Percentiles rank a stretch among this genome's conserved stretches.
Evolutionary conservation across 2,888 invertebrate species (phyloP).

Genomic region (Sphaeridia pumilis): DNA sequence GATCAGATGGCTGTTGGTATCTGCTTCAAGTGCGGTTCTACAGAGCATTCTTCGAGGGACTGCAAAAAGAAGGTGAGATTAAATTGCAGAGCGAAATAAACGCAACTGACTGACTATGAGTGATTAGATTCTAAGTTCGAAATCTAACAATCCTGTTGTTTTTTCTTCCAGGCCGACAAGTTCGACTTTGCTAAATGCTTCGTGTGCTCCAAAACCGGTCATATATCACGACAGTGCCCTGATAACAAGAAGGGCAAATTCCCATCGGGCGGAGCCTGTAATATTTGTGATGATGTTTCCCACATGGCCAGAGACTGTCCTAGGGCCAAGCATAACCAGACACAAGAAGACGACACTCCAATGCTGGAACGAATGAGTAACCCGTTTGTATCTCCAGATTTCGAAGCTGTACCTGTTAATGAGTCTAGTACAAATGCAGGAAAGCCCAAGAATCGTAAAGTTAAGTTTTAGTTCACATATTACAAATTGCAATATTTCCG

Average conservation of each 20-base stretch:
- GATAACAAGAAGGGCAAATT: slow-evolving; percentile 77
- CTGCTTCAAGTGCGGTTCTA: slow-evolving; percentile 82
- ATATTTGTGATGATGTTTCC: slow-evolving; percentile 70
- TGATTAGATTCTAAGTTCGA: slow-evolving; percentile 2
- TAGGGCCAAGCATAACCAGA: slow-evolving; percentile 39
- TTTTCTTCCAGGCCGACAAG: slow-evolving; percentile 43
- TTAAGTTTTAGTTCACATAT: neutral
- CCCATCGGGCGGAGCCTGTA: slow-evolving; percentile 72
- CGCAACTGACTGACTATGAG: slow-evolving; percentile 7
- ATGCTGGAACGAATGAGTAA: slow-evolving; percentile 19
- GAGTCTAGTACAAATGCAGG: neutral
- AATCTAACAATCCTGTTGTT: slow-evolving; percentile 4
- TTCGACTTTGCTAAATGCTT: slow-evolving; percentile 78
- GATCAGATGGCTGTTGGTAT: slow-evolving; percentile 45
- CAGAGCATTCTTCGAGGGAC: slow-evolving; percentile 58
- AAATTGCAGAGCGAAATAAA: neutral
- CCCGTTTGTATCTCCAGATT: slow-evolving; percentile 26
- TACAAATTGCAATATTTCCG: too few relatives aligned
- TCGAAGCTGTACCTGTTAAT: slow-evolving; percentile 16
- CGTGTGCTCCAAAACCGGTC: slow-evolving; percentile 75
- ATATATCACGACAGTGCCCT: slow-evolving; percentile 75
- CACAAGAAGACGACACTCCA: slow-evolving; percentile 9
- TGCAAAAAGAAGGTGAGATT: slow-evolving; percentile 35
- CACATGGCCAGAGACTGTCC: slow-evolving; percentile 74
- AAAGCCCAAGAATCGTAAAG: neutral